Conservation (phyloP, 1,140 invertebrate genomes). For the Metaphire vulgaris region DNA sequence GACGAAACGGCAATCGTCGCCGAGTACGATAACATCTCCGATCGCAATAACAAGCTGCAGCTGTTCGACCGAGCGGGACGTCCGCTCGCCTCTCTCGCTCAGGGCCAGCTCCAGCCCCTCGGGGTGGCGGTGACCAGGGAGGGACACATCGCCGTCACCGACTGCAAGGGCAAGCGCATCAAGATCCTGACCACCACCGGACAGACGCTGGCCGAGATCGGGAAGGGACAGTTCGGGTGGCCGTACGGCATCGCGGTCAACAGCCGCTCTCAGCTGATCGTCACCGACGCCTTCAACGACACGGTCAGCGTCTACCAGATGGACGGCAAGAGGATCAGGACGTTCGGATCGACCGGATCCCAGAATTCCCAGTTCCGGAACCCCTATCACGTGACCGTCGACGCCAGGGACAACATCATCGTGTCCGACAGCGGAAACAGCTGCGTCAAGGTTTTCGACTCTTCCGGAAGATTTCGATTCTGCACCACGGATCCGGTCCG, state of each 20-base stretch:
- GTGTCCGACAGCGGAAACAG: conserved; percentile 19
- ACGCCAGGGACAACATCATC: conserved; percentile 21
- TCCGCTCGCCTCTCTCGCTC: not conserved
- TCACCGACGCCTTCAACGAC: conserved; percentile 28
- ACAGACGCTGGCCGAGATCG: conserved; percentile 17
- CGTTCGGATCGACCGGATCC: conserved; percentile 19
- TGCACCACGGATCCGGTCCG: not conserved
- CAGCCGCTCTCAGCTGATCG: conserved; percentile 21
- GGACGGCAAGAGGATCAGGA: conserved; percentile 16
- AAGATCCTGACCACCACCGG: conserved; percentile 17
- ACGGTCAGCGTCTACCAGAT: not conserved
- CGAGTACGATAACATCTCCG: conserved; percentile 23
- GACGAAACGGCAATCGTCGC: conserved; percentile 13
- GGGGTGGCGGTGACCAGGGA: conserved; percentile 16
- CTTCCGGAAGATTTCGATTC: not conserved
- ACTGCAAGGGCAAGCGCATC: conserved; percentile 21
- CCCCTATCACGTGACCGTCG: too few species aligned
- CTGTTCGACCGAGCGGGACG: not conserved
- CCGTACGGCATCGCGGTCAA: conserved; percentile 24
- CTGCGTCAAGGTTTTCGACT: conserved; percentile 25
- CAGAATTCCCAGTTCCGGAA: conserved; percentile 18
- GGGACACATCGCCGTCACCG: conserved; percentile 18
- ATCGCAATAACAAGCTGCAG: conserved; percentile 17
- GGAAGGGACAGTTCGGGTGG: conserved; percentile 28
- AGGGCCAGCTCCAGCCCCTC: conserved; percentile 21